These are phyloP conservation scores for Drosophila borborema DNA, from an alignment of 2,888 invertebrate genomes.

Conservation along the genomic window DNA sequence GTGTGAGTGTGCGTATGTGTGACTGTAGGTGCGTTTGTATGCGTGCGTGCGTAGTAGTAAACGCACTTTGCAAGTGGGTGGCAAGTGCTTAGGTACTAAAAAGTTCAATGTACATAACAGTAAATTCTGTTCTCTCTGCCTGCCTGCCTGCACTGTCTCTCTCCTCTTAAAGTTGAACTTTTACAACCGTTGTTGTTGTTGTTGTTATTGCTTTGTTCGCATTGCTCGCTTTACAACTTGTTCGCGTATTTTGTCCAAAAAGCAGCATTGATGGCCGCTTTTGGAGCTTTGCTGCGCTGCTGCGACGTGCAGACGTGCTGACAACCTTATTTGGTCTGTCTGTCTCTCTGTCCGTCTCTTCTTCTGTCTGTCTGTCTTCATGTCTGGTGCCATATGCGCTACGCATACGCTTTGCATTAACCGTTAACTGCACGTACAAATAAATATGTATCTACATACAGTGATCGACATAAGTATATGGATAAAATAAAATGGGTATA, in stretches of 20 bases:
- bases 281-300: conserved; percentile 49
- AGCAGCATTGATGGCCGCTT: conserved; percentile 66
- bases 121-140: conserved; percentile 55
- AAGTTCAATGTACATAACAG: conserved; percentile 78
- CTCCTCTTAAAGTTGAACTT: conserved; percentile 11
- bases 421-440: conserved; percentile 76
- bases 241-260: conserved; percentile 79
- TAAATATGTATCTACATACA: conserved; percentile 13
- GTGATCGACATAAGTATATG: no score
- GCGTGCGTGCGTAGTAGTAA: conserved; percentile 76
- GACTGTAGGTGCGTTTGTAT: conserved; percentile 17
- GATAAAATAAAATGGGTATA: no score
- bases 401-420: conserved; percentile 76
- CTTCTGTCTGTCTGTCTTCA: conserved; percentile 33
- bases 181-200: conserved; percentile 19
- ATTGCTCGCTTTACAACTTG: conserved; percentile 78
- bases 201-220: conserved; percentile 61
- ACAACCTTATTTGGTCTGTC: conserved; percentile 69
- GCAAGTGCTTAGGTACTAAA: conserved; percentile 61
- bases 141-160: neutral
- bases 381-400: conserved; percentile 72
- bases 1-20: conserved; percentile 20
- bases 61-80: conserved; percentile 77
- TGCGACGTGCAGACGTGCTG: conserved; percentile 54
- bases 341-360: conserved; percentile 40